Base-by-base conservation (phyloP, 2,113 vertebrate genomes). In the Podiceps cristatus region DNA sequence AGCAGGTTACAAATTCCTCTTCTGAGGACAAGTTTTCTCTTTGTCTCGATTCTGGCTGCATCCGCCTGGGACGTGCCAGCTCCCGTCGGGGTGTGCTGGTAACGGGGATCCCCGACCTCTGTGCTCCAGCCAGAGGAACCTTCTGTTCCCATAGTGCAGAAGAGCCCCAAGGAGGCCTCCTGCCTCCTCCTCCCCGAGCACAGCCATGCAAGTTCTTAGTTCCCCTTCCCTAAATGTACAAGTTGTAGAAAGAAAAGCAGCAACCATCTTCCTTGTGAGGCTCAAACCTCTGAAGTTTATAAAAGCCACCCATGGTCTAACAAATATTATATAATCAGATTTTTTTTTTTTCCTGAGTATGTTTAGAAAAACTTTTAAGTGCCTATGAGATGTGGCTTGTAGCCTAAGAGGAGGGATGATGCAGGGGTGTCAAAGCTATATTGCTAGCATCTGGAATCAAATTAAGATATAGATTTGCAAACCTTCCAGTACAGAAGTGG, bases 81-180 rank as follows among this genome's bases (percentile, higher is more conserved):
- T 29, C 68, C 37, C 3, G 12, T 2, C 1, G 3, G n/a, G 53
- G 29, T 22, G 35, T 15, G 8, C 17, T 23, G 31, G 5, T 18
- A 25, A 6, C 42, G 1, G 4, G 53, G 10, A 37, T 15, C 35
- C 45, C 72, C 4, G 1, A 10, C 25, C 11, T 1, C 33, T 2
- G 3, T 1, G 15, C 63, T n/a, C 35, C 50, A 22, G 23, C 18
- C 86, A 35, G 27, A 40, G 81, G 28, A 71, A 23, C 68, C 40
- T 59, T 11, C 40, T 33, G 33, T 6, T 35, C 45, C 33, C 6
- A 1, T 0, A 3, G n/a, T 2, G 35, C 72, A 13, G 64, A 10
- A 47, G 13, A 73, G 35, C 44, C 31, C 79, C 18, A 2, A 19
- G 42, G 19, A 44, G 14, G 6, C 7, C 75, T 50, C 50, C 47